Evolutionary conservation across 2,888 invertebrate genomes (phyloP).

Genomic region (Spisula solida): DNA sequence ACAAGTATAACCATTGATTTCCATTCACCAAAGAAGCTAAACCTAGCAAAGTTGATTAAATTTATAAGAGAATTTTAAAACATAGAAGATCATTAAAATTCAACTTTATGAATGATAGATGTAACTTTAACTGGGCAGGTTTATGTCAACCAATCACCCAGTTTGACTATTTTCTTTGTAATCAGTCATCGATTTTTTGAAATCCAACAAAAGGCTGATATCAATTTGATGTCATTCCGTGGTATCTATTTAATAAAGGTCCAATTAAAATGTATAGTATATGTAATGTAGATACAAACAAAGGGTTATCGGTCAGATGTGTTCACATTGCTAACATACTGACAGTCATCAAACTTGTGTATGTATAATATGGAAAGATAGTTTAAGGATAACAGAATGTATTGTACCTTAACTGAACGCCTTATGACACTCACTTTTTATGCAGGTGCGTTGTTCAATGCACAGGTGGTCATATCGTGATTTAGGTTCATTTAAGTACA

Average conservation of each 20-base stretch:
- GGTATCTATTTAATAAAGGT: not conserved
- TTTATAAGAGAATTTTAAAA: not conserved
- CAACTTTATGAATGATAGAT: not conserved
- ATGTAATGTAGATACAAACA: not conserved
- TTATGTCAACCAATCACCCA: not conserved
- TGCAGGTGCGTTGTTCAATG: too few species aligned
- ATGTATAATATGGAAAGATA: not conserved
- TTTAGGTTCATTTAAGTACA: too few species aligned
- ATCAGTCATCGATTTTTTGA: not conserved
- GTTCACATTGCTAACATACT: not conserved
- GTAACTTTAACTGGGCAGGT: not conserved
- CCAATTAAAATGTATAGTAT: conserved; percentile 4
- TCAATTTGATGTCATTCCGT: not conserved
- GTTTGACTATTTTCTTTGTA: conserved; percentile 7
- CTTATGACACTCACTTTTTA: too few species aligned
- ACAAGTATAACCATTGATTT: not conserved
- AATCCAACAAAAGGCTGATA: not conserved
- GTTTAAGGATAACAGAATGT: too few species aligned
- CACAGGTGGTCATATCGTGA: too few species aligned
- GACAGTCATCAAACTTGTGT: not conserved
- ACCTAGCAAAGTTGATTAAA: not conserved
- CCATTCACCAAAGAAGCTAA: not conserved
- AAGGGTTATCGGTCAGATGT: not conserved
- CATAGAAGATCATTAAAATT: not conserved
- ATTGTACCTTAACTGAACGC: too few species aligned